phyloP scores from a whole-genome alignment of 2,888 invertebrate genomes.

The Norana najaformis region DNA sequence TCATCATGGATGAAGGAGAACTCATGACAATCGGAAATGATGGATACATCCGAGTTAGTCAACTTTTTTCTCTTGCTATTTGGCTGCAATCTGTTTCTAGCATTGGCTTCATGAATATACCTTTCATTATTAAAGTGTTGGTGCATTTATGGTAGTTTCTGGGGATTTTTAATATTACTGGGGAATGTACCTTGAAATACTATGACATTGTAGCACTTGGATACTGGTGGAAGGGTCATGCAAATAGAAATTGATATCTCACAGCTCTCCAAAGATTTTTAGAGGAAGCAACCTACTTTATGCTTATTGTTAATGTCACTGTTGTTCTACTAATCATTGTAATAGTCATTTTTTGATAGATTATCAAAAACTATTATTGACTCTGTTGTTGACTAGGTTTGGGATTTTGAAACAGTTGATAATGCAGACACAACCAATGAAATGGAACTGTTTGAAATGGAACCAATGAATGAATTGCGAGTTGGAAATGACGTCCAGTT shows the following conservation, averaged over 20 bases:
- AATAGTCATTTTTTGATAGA: neutral
- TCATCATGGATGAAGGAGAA: conserved; percentile 67
- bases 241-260: neutral
- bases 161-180: too few species aligned
- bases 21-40: conserved; percentile 67
- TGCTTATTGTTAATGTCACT: neutral
- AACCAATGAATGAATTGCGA: conserved; percentile 82
- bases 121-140: too few species aligned
- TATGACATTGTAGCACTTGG: neutral
- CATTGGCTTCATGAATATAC: too few species aligned
- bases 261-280: neutral
- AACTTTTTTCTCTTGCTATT: neutral
- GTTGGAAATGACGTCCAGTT: conserved; percentile 67
- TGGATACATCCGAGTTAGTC: conserved; percentile 60
- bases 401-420: conserved; percentile 91
- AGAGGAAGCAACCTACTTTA: neutral
- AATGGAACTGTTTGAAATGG: conserved; percentile 78
- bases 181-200: too few species aligned
- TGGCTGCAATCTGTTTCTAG: neutral
- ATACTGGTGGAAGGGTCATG: neutral
- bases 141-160: too few species aligned
- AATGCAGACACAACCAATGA: conserved; percentile 82
- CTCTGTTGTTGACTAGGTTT: conserved; percentile 65
- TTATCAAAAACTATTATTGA: neutral
- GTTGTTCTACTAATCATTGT: neutral